phyloP scores from a whole-genome alignment of 2,113 vertebrate genomes.

The Regulus satrapa region DNA sequence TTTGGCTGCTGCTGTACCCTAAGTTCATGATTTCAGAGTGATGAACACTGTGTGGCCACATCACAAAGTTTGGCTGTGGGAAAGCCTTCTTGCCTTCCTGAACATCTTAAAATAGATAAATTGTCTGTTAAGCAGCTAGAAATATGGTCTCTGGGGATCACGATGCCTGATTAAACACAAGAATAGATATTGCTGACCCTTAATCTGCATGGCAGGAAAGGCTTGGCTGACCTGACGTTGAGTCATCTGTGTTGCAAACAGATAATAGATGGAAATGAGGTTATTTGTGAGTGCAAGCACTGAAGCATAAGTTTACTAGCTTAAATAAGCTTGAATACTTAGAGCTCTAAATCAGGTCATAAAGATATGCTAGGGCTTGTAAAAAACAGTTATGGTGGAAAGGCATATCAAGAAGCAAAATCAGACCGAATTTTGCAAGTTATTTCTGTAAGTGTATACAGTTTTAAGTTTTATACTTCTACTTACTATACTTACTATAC shows the following conservation, averaged over 20 bases:
- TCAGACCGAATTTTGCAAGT: background rate
- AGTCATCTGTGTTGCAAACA: background rate
- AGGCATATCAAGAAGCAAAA: background rate
- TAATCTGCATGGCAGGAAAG: background rate
- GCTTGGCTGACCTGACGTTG: background rate
- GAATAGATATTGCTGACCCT: background rate
- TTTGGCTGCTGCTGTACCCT: background rate
- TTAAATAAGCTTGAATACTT: background rate
- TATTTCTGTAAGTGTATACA: background rate
- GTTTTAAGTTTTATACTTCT: too few relatives aligned
- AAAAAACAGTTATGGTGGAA: background rate
- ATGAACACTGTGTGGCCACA: accelerated
- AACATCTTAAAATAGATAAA: background rate
- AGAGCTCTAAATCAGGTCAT: background rate
- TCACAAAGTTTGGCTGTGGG: background rate
- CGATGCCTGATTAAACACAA: background rate
- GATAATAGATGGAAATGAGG: background rate
- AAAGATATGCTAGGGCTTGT: background rate
- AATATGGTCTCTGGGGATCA: background rate
- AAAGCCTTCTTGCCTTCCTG: background rate
- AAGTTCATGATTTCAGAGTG: background rate
- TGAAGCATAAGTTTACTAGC: background rate
- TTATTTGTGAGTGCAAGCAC: background rate
- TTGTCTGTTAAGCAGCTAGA: background rate
- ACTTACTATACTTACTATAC: too few relatives aligned